These are phyloP conservation scores for Erethizon dorsatum DNA, from an alignment of 2,797 vertebrate species.

Conservation along the genomic window DNA sequence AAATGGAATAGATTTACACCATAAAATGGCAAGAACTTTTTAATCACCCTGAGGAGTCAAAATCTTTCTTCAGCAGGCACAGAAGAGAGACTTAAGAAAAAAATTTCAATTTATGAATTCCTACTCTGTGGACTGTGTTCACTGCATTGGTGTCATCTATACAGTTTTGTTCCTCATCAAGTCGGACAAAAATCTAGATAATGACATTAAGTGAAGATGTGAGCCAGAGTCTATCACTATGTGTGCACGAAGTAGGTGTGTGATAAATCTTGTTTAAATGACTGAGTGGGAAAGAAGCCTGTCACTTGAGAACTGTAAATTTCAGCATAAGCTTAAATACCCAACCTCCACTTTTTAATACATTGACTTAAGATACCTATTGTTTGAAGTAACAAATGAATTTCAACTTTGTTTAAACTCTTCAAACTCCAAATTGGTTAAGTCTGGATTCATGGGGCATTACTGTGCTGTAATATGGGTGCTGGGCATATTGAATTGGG, in stretches of 20 bases:
- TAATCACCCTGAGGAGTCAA: background rate
- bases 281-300: background rate
- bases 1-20: constrained; percentile 42
- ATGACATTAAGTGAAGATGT: background rate
- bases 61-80: background rate
- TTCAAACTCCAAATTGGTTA: background rate
- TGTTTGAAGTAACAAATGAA: background rate
- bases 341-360: background rate
- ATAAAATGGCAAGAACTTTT: constrained; percentile 39
- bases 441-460: background rate
- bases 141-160: background rate
- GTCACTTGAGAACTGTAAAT: background rate
- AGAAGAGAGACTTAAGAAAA: background rate
- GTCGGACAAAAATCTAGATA: background rate
- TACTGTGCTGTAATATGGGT: background rate
- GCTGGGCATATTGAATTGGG: background rate
- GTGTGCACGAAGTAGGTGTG: background rate
- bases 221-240: background rate
- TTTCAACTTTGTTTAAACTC: background rate
- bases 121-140: background rate
- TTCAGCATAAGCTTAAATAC: background rate
- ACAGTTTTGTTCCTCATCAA: background rate
- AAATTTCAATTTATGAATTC: background rate
- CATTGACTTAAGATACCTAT: background rate
- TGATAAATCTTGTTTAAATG: background rate